phyloP scores from a whole-genome alignment of 2,888 invertebrate genomes.

The Cistogaster globosa region DNA sequence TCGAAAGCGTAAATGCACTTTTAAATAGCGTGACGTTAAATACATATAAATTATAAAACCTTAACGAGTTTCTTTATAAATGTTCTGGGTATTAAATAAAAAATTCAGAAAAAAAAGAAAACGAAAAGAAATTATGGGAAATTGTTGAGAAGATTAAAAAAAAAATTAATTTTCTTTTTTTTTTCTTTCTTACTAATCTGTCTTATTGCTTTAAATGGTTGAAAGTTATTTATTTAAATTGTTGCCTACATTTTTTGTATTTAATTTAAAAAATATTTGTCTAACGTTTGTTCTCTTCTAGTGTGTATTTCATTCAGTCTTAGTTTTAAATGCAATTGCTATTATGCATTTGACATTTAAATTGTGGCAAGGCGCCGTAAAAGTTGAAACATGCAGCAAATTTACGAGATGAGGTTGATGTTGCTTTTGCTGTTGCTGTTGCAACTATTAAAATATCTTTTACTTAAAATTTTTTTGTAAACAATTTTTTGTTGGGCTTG shows the following conservation, averaged over 20 bases:
- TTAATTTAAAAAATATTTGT: constrained; percentile 52
- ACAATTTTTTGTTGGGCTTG: constrained; percentile 39
- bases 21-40: constrained; percentile 72
- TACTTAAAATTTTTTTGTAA: constrained; percentile 45
- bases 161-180: constrained; percentile 23
- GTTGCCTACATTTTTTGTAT: constrained; percentile 52
- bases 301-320: constrained; percentile 3
- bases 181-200: constrained; percentile 22
- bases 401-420: constrained; percentile 47
- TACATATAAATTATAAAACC: constrained; percentile 70
- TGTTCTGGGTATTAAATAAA: constrained; percentile 29
- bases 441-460: constrained; percentile 70
- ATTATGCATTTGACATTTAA: constrained; percentile 71
- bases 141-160: constrained; percentile 35
- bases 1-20: constrained; percentile 70
- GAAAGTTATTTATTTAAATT: constrained; percentile 63
- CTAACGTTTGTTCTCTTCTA: constrained; percentile 20
- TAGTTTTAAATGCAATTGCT: constrained; percentile 54
- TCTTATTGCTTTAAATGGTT: constrained; percentile 55
- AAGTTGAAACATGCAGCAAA: constrained; percentile 62
- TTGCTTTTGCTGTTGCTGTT: constrained; percentile 3
- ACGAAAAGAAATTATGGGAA: constrained; percentile 61
- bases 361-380: constrained; percentile 71
- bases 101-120: constrained; percentile 13
- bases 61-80: constrained; percentile 64